A percentile compares a stretch with the other conserved stretches of the same genome.
Evolutionary conservation across 2,888 invertebrate species (phyloP).

Genomic region (Pollenia labialis): DNA sequence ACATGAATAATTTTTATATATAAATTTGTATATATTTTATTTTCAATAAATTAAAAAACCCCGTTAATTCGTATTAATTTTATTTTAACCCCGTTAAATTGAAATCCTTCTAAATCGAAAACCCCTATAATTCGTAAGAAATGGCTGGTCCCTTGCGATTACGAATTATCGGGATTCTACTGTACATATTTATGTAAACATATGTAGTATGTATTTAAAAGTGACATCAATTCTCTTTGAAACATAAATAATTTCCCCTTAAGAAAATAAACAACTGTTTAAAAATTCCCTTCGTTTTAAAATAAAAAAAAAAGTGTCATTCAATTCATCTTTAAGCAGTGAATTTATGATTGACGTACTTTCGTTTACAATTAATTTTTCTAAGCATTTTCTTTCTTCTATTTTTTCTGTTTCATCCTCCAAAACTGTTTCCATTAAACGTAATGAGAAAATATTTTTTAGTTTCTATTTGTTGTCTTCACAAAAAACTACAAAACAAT

Average conservation of each 20-base stretch:
- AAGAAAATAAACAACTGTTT: neutral
- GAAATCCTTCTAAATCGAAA: too few species aligned
- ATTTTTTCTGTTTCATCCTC: neutral
- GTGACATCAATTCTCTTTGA: neutral
- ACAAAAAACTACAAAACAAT: conserved; percentile 50
- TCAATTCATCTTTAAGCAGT: neutral
- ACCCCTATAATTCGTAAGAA: too few species aligned
- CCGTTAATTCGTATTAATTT: too few species aligned
- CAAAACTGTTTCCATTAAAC: conserved; percentile 26
- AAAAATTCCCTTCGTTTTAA: neutral
- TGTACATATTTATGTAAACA: too few species aligned
- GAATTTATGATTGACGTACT: conserved; percentile 17
- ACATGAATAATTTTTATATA: too few species aligned
- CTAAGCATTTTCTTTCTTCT: neutral
- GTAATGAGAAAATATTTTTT: conserved; percentile 11
- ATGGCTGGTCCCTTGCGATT: too few species aligned
- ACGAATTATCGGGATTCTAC: too few species aligned
- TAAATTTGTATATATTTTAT: too few species aligned
- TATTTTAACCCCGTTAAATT: too few species aligned
- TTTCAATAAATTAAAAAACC: too few species aligned
- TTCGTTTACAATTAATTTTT: conserved; percentile 27
- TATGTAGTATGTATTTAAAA: neutral
- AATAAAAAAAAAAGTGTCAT: too few species aligned
- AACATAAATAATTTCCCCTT: neutral
- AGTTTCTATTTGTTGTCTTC: neutral